phyloP scores from a whole-genome alignment of 1,140 invertebrate species.

The Heterodera schachtii region DNA sequence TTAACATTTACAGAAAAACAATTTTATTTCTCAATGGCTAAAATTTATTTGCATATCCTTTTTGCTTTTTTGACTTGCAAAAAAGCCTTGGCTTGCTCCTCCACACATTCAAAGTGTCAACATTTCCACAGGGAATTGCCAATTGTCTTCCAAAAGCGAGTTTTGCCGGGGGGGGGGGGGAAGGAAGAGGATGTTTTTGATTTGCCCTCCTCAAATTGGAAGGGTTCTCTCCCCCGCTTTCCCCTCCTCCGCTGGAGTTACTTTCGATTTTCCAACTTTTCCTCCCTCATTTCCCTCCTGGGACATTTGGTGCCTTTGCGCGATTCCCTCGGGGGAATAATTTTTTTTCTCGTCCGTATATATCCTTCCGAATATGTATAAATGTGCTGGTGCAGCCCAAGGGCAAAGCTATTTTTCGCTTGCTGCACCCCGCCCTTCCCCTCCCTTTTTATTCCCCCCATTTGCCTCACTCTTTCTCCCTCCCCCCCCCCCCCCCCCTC shows the following conservation, averaged over 20 bases:
- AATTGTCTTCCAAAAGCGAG: background rate
- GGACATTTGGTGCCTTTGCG: background rate
- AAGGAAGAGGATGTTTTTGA: background rate
- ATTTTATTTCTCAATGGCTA: no score
- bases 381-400: background rate
- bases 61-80: background rate
- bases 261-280: background rate
- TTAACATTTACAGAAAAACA: no score
- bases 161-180: background rate
- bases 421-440: background rate
- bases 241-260: background rate
- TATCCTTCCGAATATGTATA: constrained; percentile 1
- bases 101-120: background rate
- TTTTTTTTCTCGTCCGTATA: background rate
- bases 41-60: background rate
- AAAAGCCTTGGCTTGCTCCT: background rate
- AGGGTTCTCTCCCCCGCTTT: background rate
- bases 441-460: no score
- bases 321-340: constrained; percentile 1
- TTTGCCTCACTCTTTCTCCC: background rate
- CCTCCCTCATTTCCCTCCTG: background rate
- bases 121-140: background rate
- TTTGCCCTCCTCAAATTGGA: background rate
- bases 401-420: constrained; percentile 2
- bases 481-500: no score